Conservation (phyloP, 2,797 vertebrate genomes). For the Enteromius viviparus region DNA sequence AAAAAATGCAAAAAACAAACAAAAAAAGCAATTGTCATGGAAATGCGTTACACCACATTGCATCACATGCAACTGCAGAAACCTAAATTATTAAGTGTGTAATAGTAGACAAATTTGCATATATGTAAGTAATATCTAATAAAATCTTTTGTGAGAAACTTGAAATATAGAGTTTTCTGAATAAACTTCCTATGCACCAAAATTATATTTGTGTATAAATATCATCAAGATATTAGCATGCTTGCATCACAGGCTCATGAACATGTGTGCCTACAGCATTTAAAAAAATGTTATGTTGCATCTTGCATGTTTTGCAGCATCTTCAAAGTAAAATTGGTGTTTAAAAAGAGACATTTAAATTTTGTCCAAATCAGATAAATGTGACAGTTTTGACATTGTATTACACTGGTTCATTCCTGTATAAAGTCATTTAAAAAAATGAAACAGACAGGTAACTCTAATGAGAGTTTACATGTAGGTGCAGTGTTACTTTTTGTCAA, state of each 20-base stretch:
- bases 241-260: background rate
- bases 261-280: no score
- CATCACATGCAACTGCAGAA: slow-evolving; percentile 18
- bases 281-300: no score
- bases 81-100: background rate
- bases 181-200: background rate
- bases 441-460: no score
- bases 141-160: background rate
- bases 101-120: background rate
- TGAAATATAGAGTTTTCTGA: background rate
- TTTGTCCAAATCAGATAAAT: no score
- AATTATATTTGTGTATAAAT: background rate
- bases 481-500: no score
- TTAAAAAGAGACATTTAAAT: no score
- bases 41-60: slow-evolving; percentile 19
- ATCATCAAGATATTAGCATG: background rate
- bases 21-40: background rate
- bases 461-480: no score
- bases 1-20: background rate
- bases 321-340: no score
- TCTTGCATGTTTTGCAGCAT: no score
- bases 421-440: no score
- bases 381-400: no score
- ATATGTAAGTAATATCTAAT: background rate
- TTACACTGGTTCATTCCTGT: no score